Conservation (phyloP, 2,888 invertebrate genomes). For the Apamea monoglypha region DNA sequence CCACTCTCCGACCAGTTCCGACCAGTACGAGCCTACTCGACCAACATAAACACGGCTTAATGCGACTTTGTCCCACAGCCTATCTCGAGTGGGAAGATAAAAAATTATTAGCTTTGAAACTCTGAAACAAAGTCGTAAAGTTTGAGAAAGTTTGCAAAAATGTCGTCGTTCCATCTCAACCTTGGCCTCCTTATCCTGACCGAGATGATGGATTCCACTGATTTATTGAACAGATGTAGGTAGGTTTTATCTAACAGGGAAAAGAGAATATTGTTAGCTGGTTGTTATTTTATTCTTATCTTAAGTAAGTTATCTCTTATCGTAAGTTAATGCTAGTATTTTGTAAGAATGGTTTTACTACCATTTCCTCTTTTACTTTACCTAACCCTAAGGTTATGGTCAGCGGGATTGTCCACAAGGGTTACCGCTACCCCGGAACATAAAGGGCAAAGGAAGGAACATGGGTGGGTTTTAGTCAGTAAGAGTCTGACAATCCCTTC, state of each 20-base stretch:
- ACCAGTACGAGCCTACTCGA: constrained; percentile 17
- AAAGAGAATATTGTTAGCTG: constrained; percentile 14
- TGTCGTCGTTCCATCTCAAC: constrained; percentile 52
- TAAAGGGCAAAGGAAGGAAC: no score
- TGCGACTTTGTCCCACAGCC: constrained; percentile 53
- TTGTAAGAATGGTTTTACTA: not conserved
- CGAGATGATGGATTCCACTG: constrained; percentile 62
- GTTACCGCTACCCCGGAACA: no score
- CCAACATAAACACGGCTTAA: constrained; percentile 31
- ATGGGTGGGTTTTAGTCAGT: no score
- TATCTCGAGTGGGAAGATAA: constrained; percentile 66
- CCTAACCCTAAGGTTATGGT: not conserved
- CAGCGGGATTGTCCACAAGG: no score
- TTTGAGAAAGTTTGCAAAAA: constrained; percentile 64
- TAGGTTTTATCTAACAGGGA: constrained; percentile 22
- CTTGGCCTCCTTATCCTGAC: constrained; percentile 52
- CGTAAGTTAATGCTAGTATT: not conserved
- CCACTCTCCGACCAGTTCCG: constrained; percentile 13
- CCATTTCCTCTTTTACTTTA: not conserved
- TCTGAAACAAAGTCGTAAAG: constrained; percentile 65
- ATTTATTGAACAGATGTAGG: constrained; percentile 56
- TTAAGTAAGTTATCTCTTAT: no score
- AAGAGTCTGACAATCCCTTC: no score
- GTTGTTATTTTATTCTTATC: not conserved
- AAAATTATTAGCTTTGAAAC: constrained; percentile 69